Evolutionary conservation across 2,113 vertebrate genomes (phyloP), one percentile per base, ranked within the genome.

Genomic region (Nerophis lumbriciformis): DNA sequence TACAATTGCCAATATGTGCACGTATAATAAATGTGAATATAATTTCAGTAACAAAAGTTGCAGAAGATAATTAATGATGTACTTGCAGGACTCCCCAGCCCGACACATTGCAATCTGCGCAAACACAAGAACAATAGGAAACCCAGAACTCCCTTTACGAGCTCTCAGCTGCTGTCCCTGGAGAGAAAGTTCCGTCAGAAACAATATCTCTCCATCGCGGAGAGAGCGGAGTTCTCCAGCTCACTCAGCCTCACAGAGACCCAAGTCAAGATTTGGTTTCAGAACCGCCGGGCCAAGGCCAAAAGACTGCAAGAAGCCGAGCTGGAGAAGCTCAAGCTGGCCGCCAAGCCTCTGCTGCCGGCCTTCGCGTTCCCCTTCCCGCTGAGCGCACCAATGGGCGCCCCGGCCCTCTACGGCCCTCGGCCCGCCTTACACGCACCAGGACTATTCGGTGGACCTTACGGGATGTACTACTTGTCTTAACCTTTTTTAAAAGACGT

Each of bases 221-320:
- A 94, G 81, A 82, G 90, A 75, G 90, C 91, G 1, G 90, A 92
- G 80, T 91, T 93, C 86, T 90, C 90, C 72, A 87, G 63, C 77
- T 90, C 90, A 0, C 90, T 93, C 65, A 88, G 87, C 85, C 91
- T 93, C 71, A 92, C 91, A 61, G 92, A 94, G 89, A 93, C 92
- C 1, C 92, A 93, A 74, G 93, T 93, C 61, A 93, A 93, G 80
- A 93, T 94, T 68, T 93, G 93, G 93, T 94, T 94, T 75, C 92
- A 94, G 77, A 94, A 93, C 84, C 81, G 92, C 63, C 82, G 93
- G 44, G 93, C 92, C 45, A 93, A 94, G 70, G 91, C 92, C 75
- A 93, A 93, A 71, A 87, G 93, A 82, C 89, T 94, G 9, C 92
- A 93, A 75, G 92, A 93, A 79, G 91, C 93, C 65, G 92, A 92